Evolutionary conservation across 2,113 vertebrate species (phyloP).

Genomic region (Cynocephalus volans): DNA sequence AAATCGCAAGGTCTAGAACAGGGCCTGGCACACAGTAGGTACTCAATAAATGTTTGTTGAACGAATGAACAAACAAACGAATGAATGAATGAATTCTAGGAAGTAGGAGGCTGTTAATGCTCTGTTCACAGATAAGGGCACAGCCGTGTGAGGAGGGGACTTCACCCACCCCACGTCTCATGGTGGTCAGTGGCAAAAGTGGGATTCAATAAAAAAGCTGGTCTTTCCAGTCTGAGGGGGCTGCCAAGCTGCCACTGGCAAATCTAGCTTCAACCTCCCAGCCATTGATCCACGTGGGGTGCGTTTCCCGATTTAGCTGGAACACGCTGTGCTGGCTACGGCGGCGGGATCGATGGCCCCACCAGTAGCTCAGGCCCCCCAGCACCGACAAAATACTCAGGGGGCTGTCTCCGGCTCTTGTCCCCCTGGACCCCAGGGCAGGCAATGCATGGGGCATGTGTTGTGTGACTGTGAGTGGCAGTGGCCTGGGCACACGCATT

Average conservation of each 20-base stretch:
- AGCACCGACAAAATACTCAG: accelerated
- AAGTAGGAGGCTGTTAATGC: not conserved
- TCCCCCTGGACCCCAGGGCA: accelerated
- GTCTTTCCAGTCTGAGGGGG: not conserved
- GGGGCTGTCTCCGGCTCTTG: not conserved
- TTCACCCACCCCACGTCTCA: no score
- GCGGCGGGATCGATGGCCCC: not conserved
- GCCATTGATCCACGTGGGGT: not conserved
- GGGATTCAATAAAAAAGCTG: no score
- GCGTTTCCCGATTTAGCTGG: accelerated
- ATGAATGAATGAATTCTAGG: not conserved
- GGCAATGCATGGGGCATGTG: accelerated
- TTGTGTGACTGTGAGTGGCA: no score
- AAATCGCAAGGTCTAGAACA: not conserved
- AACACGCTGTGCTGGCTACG: accelerated
- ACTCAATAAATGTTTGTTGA: not conserved
- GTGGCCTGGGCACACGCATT: accelerated
- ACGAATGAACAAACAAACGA: not conserved
- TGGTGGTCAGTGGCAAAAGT: not conserved
- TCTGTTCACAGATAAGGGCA: not conserved
- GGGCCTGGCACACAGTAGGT: not conserved
- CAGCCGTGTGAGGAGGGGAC: not conserved
- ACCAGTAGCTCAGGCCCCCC: not conserved
- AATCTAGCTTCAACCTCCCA: not conserved
- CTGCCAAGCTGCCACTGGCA: not conserved